Evolutionary conservation across 92 coral and sea anemone genomes (phyloP).

Genomic region (Phenganax marumi): DNA sequence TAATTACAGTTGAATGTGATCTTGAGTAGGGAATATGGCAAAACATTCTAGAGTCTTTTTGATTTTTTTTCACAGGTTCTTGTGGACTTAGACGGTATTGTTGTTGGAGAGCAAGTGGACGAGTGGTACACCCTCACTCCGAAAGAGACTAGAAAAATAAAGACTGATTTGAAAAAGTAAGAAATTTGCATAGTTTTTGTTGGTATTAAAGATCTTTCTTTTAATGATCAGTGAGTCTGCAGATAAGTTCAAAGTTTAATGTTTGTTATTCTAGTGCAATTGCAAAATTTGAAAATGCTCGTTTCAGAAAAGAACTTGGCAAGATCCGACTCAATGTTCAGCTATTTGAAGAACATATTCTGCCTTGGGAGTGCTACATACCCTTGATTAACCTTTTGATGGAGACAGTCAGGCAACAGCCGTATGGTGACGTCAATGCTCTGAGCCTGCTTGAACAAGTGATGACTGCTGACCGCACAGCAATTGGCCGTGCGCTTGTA

Average conservation of each 20-base stretch:
- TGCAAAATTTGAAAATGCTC: neutral
- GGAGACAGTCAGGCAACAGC: constrained; percentile 59
- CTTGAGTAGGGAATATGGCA: neutral
- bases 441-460: constrained; percentile 75
- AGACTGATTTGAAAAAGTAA: constrained; percentile 31
- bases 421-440: constrained; percentile 50
- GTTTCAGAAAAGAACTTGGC: constrained; percentile 74
- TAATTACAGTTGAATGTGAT: no score
- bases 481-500: constrained; percentile 79
- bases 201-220: neutral
- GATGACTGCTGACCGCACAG: constrained; percentile 71
- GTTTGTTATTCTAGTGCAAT: no score
- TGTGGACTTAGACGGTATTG: constrained; percentile 4
- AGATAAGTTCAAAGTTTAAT: no score
- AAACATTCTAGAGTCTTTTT: neutral
- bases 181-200: neutral
- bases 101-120: constrained; percentile 31
- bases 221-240: neutral
- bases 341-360: constrained; percentile 75
- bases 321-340: constrained; percentile 82
- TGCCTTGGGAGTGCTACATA: constrained; percentile 70
- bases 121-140: constrained; percentile 26
- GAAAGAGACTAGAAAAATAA: constrained; percentile 26
- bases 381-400: constrained; percentile 68
- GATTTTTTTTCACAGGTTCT: neutral